Percentiles rank a stretch among this genome's conserved stretches.
Evolutionary conservation across 2,113 vertebrate species (phyloP).

Genomic region (Uropsilus gracilis): DNA sequence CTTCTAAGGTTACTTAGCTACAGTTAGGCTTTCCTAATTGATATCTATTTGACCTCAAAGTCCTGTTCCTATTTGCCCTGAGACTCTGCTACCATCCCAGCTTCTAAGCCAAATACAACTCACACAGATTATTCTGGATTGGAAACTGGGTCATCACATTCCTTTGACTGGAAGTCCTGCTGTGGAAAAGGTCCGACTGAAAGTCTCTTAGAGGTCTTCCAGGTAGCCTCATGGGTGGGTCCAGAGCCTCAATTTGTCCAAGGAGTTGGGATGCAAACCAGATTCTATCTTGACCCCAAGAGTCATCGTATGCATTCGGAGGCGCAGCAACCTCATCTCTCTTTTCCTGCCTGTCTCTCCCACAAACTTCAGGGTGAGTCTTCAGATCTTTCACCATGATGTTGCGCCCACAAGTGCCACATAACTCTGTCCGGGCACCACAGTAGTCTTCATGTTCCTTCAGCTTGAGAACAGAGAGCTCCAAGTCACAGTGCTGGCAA

Average conservation of each 20-base stretch:
- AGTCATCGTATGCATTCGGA: not conserved
- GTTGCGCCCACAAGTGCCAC: slow-evolving; percentile 89
- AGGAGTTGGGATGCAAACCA: slow-evolving; percentile 83
- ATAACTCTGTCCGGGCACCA: slow-evolving; percentile 93
- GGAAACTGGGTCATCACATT: slow-evolving; percentile 78
- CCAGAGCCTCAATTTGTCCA: slow-evolving; percentile 81
- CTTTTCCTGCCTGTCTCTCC: slow-evolving; percentile 82
- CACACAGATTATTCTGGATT: slow-evolving; percentile 83
- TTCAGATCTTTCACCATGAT: slow-evolving; percentile 91
- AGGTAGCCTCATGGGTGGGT: not conserved
- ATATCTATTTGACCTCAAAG: not conserved
- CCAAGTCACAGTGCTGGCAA: slow-evolving; percentile 95
- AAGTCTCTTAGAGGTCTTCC: slow-evolving; percentile 64
- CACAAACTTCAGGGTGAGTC: slow-evolving; percentile 90
- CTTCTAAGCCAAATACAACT: slow-evolving; percentile 63
- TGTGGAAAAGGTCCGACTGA: slow-evolving; percentile 77
- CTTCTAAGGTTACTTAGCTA: not conserved
- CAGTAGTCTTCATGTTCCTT: slow-evolving; percentile 95
- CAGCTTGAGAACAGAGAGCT: slow-evolving; percentile 90
- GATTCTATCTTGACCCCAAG: slow-evolving; percentile 69
- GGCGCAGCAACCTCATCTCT: slow-evolving; percentile 75
- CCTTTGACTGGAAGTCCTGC: slow-evolving; percentile 76
- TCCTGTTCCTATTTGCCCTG: not conserved
- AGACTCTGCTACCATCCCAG: not conserved
- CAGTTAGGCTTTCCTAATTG: not conserved